These are phyloP conservation scores for Lepidochrysops patricia DNA, from an alignment of 2,888 invertebrate genomes.

Conservation along the genomic window DNA sequence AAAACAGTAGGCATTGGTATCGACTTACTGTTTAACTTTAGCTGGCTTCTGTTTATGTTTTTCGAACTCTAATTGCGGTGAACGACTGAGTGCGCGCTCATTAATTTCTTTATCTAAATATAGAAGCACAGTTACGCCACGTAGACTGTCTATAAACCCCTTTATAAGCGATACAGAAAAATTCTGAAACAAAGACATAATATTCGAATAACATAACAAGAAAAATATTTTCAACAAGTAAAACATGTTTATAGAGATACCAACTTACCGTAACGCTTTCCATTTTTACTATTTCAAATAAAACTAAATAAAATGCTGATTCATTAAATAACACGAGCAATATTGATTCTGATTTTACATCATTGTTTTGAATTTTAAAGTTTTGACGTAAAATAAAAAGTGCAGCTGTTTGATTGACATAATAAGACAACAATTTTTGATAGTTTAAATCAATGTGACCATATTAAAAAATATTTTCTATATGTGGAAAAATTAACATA, in stretches of 20 bases:
- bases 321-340: conserved; percentile 29
- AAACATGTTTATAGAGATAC: conserved; percentile 17
- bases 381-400: conserved; percentile 13
- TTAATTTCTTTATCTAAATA: conserved; percentile 87
- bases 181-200: conserved; percentile 72
- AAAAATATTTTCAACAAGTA: conserved; percentile 27
- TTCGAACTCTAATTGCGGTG: conserved; percentile 65
- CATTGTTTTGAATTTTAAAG: conserved; percentile 16
- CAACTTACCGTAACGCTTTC: conserved; percentile 47
- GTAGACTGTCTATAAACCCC: conserved; percentile 86
- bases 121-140: conserved; percentile 83
- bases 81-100: conserved; percentile 72
- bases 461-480: background rate
- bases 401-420: conserved; percentile 9
- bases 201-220: conserved; percentile 18
- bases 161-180: conserved; percentile 78
- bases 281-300: conserved; percentile 32
- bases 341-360: conserved; percentile 18
- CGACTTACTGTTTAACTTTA: conserved; percentile 71
- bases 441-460: background rate
- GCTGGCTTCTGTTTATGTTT: conserved; percentile 61
- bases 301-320: conserved; percentile 20
- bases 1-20: background rate
- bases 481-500: background rate
- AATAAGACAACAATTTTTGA: background rate